phyloP scores from a whole-genome alignment of 2,888 invertebrate genomes.

The Nemapogon koenigi region DNA sequence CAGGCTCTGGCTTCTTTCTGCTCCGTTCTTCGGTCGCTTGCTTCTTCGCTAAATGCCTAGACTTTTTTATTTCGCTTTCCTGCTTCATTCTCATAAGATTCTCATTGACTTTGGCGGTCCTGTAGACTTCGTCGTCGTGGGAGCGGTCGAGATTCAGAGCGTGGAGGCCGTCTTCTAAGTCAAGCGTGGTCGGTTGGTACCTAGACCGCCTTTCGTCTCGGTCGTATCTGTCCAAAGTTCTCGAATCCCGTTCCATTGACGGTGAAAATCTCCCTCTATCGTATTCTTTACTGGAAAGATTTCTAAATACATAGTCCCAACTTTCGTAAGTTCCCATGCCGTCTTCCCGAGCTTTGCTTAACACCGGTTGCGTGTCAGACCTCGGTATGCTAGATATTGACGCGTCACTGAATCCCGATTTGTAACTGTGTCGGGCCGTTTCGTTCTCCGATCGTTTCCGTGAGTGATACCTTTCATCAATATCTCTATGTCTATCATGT shows the following conservation, averaged over 20 bases:
- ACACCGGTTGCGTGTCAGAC: slow-evolving; percentile 51
- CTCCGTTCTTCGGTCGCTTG: slow-evolving; percentile 32
- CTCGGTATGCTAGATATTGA: slow-evolving; percentile 48
- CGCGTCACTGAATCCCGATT: slow-evolving; percentile 37
- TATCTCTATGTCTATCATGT: slow-evolving; percentile 22
- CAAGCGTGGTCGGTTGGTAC: slow-evolving; percentile 56
- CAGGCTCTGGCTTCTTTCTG: slow-evolving; percentile 40
- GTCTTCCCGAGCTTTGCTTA: slow-evolving; percentile 67
- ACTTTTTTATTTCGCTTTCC: slow-evolving; percentile 43
- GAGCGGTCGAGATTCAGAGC: slow-evolving; percentile 55
- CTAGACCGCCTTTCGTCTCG: slow-evolving; percentile 47
- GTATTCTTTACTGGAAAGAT: slow-evolving; percentile 77
- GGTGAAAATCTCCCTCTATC: slow-evolving; percentile 69
- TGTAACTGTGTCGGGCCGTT: slow-evolving; percentile 15
- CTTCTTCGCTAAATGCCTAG: slow-evolving; percentile 37
- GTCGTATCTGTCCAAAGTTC: slow-evolving; percentile 48
- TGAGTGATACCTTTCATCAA: slow-evolving; percentile 27
- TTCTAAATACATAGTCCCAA: slow-evolving; percentile 83
- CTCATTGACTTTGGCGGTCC: slow-evolving; percentile 61
- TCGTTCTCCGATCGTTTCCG: slow-evolving; percentile 28
- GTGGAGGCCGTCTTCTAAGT: slow-evolving; percentile 63
- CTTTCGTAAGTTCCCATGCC: slow-evolving; percentile 74
- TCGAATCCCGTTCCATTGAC: slow-evolving; percentile 48
- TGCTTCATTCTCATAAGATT: slow-evolving; percentile 48
- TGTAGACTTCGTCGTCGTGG: slow-evolving; percentile 44